Percentiles rank a stretch among this genome's conserved stretches.
phyloP scores from a whole-genome alignment of 2,888 invertebrate genomes.

The Ypsolopha scabrella region DNA sequence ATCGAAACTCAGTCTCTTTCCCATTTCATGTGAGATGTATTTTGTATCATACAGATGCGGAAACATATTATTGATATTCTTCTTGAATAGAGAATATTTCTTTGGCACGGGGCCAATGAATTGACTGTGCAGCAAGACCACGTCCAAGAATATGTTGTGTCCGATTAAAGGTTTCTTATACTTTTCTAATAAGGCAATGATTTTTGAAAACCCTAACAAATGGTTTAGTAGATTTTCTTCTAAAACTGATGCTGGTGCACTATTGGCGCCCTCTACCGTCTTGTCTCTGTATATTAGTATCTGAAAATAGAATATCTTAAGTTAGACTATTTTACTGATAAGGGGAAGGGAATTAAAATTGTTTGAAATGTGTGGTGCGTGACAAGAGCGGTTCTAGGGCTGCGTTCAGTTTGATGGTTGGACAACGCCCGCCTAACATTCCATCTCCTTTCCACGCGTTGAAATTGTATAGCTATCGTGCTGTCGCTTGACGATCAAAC shows the following conservation, averaged over 20 bases:
- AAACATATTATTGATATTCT: slow-evolving; percentile 70
- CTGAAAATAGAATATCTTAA: slow-evolving; percentile 27
- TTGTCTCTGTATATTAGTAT: slow-evolving; percentile 50
- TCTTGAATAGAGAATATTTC: slow-evolving; percentile 74
- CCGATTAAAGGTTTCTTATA: slow-evolving; percentile 79
- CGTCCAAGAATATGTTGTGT: slow-evolving; percentile 80
- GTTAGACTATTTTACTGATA: not conserved
- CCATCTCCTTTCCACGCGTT: too few species aligned
- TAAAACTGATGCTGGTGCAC: slow-evolving; percentile 39
- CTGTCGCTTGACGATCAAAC: too few species aligned
- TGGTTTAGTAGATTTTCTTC: slow-evolving; percentile 61
- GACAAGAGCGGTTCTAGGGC: too few species aligned
- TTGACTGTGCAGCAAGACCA: slow-evolving; percentile 77
- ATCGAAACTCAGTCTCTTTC: slow-evolving; percentile 41
- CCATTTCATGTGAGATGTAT: slow-evolving; percentile 72
- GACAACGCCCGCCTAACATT: too few species aligned
- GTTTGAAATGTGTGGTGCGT: too few species aligned
- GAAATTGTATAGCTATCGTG: too few species aligned
- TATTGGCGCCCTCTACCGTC: slow-evolving; percentile 43
- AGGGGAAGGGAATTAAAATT: too few species aligned
- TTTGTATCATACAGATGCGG: slow-evolving; percentile 82
- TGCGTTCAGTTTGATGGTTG: too few species aligned
- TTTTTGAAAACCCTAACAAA: slow-evolving; percentile 75
- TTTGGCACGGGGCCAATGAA: slow-evolving; percentile 78
- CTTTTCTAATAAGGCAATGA: slow-evolving; percentile 71